A percentile compares a stretch with the other conserved stretches of the same genome.
phyloP scores from a whole-genome alignment of 2,113 vertebrate species.

The Zonotrichia leucophrys region DNA sequence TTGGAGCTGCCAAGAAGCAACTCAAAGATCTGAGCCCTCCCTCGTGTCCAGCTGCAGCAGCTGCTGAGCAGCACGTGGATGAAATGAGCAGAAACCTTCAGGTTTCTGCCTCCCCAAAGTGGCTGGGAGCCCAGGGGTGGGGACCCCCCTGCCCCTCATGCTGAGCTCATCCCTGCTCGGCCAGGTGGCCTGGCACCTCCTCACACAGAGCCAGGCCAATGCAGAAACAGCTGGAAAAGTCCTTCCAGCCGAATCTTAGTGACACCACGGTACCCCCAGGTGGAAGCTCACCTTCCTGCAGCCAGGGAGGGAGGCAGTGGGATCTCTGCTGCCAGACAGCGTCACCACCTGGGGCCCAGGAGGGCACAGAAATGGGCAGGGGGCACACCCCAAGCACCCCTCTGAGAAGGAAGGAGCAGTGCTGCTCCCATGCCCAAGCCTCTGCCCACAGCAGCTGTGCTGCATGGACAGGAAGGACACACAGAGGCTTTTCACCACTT shows the following conservation, averaged over 20 bases:
- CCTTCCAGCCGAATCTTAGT: fast-evolving
- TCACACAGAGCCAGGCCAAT: no score
- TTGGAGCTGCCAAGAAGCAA: neutral
- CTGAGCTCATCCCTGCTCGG: neutral
- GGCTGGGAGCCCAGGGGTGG: neutral
- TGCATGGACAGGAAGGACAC: neutral
- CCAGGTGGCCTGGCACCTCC: neutral
- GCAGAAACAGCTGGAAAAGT: neutral
- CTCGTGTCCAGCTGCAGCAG: fast-evolving
- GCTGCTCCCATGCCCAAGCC: neutral
- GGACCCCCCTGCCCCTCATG: fast-evolving
- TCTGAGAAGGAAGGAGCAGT: neutral
- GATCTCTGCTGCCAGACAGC: neutral
- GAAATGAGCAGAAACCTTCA: neutral
- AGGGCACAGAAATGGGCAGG: fast-evolving
- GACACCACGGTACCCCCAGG: neutral
- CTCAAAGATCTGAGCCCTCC: neutral
- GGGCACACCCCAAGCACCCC: neutral
- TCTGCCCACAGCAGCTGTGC: neutral
- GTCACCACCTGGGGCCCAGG: neutral
- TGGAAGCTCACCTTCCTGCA: neutral
- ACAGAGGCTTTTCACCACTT: neutral
- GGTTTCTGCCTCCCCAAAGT: neutral
- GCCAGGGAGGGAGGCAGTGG: fast-evolving
- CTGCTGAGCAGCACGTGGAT: fast-evolving